Percentiles rank a stretch among this genome's conserved stretches.
Conservation (phyloP, 2,113 vertebrate genomes). For the Oncorhynchus nerka region DNA sequence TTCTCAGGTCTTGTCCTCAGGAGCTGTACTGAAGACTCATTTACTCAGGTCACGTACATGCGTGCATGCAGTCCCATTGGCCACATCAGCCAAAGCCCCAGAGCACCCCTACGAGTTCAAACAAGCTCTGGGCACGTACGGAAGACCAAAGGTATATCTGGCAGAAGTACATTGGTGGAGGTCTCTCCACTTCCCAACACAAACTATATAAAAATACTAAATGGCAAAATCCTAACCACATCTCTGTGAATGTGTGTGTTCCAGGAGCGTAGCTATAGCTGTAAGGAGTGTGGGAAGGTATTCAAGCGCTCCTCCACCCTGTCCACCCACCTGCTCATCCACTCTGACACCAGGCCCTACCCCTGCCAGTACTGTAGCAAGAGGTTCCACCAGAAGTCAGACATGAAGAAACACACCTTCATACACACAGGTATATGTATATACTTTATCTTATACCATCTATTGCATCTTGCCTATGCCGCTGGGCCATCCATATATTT, state of each 20-base stretch:
- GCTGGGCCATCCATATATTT: too few relatives aligned
- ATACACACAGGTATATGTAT: conserved; percentile 68
- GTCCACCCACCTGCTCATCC: conserved; percentile 76
- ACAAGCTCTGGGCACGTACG: conserved; percentile 12
- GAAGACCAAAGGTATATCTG: conserved; percentile 59
- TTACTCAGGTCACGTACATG: conserved; percentile 23
- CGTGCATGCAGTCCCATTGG: conserved; percentile 33
- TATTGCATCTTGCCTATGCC: too few relatives aligned
- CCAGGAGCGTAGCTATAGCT: conserved; percentile 75
- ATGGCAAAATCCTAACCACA: not conserved
- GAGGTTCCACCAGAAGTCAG: conserved; percentile 81
- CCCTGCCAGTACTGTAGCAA: conserved; percentile 80
- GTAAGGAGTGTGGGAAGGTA: conserved; percentile 73
- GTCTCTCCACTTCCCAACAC: not conserved
- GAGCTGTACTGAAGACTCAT: conserved; percentile 45
- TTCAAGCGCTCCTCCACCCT: conserved; percentile 71
- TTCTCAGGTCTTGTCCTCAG: conserved; percentile 54
- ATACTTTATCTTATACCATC: too few relatives aligned
- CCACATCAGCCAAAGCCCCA: conserved; percentile 1
- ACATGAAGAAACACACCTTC: conserved; percentile 84
- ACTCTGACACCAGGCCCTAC: conserved; percentile 78
- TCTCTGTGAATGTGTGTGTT: conserved; percentile 10
- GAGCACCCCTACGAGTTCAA: conserved; percentile 43
- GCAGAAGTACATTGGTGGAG: not conserved
- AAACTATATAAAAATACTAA: not conserved